Percentiles rank a stretch among this genome's conserved stretches.
phyloP scores from a whole-genome alignment of 1,140 invertebrate species.

The Bombus fervidus region DNA sequence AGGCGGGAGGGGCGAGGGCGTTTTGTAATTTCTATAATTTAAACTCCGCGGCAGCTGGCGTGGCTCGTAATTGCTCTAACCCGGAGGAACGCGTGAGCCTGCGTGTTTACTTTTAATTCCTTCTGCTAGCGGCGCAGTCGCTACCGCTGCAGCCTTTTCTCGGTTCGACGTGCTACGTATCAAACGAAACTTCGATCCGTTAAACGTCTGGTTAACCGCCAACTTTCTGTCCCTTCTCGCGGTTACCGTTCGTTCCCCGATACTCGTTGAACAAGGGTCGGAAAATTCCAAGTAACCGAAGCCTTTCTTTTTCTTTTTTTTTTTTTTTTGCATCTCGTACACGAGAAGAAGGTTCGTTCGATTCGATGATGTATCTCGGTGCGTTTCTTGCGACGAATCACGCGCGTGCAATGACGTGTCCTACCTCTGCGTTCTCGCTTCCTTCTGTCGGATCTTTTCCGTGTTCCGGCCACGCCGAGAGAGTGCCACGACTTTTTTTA shows the following conservation, averaged over 20 bases:
- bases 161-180: constrained; percentile 57
- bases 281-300: no score
- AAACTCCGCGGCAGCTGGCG: constrained; percentile 82
- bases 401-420: no score
- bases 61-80: constrained; percentile 82
- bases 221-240: neutral
- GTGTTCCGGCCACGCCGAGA: constrained; percentile 60
- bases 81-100: constrained; percentile 80
- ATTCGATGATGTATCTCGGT: no score
- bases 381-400: no score
- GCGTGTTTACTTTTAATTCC: constrained; percentile 81
- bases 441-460: constrained; percentile 45
- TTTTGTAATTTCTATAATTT: constrained; percentile 83
- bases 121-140: constrained; percentile 64
- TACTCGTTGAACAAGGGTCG: no score
- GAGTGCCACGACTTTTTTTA: constrained; percentile 24
- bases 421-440: neutral
- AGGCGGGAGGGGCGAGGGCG: constrained; percentile 63
- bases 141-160: constrained; percentile 56
- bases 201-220: neutral
- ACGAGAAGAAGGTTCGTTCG: no score
- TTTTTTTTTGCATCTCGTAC: no score
- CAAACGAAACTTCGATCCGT: constrained; percentile 49
- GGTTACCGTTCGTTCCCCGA: neutral
- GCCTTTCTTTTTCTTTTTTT: no score